These are phyloP conservation scores for Rhabdornis inornatus DNA, from an alignment of 2,113 vertebrate genomes.

Conservation along the genomic window DNA sequence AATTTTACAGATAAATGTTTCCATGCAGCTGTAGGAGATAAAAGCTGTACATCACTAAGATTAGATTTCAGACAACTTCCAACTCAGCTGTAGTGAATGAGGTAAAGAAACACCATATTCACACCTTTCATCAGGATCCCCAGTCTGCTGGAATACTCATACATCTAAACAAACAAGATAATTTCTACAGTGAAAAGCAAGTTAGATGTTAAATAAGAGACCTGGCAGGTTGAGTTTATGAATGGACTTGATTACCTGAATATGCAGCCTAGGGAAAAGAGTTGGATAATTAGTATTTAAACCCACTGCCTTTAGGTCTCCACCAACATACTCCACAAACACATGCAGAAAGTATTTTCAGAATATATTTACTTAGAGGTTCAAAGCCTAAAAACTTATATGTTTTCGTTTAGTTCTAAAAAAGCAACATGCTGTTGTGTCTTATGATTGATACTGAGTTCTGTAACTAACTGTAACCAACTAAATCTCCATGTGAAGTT, in stretches of 20 bases:
- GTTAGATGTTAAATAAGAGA: not conserved
- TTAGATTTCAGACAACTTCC: not conserved
- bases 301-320: not conserved
- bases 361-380: not conserved
- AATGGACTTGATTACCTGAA: not conserved
- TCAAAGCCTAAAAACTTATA: not conserved
- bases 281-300: not conserved
- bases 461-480: not conserved
- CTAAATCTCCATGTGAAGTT: not conserved
- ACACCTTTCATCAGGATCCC: not conserved
- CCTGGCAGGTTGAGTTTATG: not conserved
- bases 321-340: not conserved
- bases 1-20: not conserved
- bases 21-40: not conserved
- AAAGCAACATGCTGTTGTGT: not conserved
- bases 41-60: not conserved
- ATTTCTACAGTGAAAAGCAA: not conserved
- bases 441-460: not conserved
- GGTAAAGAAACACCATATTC: not conserved
- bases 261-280: not conserved
- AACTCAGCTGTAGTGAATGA: not conserved
- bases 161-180: not conserved
- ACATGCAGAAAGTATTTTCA: not conserved
- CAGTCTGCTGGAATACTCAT: not conserved
- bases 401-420: not conserved